Percentiles rank a stretch among this genome's conserved stretches.
Evolutionary conservation across 2,888 invertebrate genomes (phyloP).

Genomic region (Hypsopygia costalis): DNA sequence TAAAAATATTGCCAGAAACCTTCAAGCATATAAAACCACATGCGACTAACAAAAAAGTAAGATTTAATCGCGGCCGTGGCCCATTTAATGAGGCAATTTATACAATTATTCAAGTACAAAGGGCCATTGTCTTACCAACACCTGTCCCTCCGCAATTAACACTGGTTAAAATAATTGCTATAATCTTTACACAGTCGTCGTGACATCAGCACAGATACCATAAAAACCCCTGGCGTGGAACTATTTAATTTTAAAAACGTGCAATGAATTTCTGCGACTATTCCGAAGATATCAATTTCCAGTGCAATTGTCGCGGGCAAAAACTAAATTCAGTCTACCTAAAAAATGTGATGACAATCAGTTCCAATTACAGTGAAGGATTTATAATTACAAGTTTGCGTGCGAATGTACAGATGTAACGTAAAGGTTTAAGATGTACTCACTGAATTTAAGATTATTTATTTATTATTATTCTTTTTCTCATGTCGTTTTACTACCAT

Average conservation of each 20-base stretch:
- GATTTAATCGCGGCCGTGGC: constrained; percentile 4
- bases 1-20: too few relatives aligned
- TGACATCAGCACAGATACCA: neutral
- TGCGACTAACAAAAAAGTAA: constrained; percentile 10
- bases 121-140: constrained; percentile 51
- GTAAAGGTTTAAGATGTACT: too few relatives aligned
- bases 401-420: too few relatives aligned
- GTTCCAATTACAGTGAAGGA: too few relatives aligned
- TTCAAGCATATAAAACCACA: too few relatives aligned
- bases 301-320: too few relatives aligned
- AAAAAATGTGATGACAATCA: too few relatives aligned
- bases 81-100: constrained; percentile 49
- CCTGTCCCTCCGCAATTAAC: constrained; percentile 51
- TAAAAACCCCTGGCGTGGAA: neutral
- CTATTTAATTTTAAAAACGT: constrained; percentile 3
- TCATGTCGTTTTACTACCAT: too few relatives aligned
- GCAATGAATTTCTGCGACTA: neutral
- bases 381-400: too few relatives aligned
- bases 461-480: too few relatives aligned
- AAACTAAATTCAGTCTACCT: too few relatives aligned
- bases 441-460: too few relatives aligned
- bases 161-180: constrained; percentile 54
- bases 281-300: neutral
- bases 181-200: constrained; percentile 30
- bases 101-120: constrained; percentile 49